Base-by-base conservation (phyloP, 2,113 vertebrate genomes). In the Apodemus speciosus region DNA sequence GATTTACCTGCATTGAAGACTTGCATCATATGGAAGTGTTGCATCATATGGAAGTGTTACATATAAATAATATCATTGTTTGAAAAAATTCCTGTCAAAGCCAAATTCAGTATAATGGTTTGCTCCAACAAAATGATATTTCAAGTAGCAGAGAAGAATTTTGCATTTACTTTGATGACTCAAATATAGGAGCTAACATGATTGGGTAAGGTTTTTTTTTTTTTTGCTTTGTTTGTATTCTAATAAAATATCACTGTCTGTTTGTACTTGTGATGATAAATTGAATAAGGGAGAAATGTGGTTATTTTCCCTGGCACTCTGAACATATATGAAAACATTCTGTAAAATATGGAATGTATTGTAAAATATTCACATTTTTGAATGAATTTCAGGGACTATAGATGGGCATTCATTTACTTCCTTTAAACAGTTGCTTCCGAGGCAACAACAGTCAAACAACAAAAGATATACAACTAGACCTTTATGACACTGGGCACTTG, bases 171-270 rank as follows among this genome's bases (percentile, higher is more conserved):
- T 93, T 9, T 77, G 27, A 30, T 95, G 66, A 95, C 9, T 89
- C 35, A 73, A 91, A 9, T 62, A 73, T 15, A 49, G 35, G n/a
- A 1, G 5, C 53, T 90, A 90, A 83, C 58, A 76, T 91, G 85
- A 21, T 62, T n/a, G 40, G 10, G 2, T 95, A 2, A 92, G 1
- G 38, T 38, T 27, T 89, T 88, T 93, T 85, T 93, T 68, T 89
- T 88, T 92, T 85, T 93, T 68, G 27, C 38, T 85, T 94, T 85
- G 16, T 38, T 94, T 88, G 94, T 92, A 86, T 93, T 94, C 72
- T 90, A 84, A 83, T 91, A 71, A 94, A 88, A 72, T 85, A 66
- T 58, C 46, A 84, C 6, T 15, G 76, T 88, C 91, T 71, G 38
- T 81, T 87, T 68, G 9, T 83, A 92, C 76, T 88, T 92, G 6